Percentiles rank a stretch among this genome's conserved stretches.
Evolutionary conservation across 2,888 invertebrate genomes (phyloP).

Genomic region (Diloba caeruleocephala): DNA sequence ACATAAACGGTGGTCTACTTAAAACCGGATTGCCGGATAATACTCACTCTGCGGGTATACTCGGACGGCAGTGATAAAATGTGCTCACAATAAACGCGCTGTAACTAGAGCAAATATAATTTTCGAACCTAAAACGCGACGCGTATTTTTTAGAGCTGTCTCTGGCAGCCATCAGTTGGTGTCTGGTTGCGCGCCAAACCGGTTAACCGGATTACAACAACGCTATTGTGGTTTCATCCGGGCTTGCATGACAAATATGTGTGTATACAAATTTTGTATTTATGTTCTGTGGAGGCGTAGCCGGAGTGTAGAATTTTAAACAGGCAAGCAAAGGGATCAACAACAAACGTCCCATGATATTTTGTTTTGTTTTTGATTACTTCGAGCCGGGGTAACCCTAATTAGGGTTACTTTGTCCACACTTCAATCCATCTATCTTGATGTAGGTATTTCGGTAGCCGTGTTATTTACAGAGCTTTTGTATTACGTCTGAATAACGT

Average conservation of each 20-base stretch:
- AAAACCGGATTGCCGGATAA: constrained; percentile 56
- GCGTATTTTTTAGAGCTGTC: constrained; percentile 59
- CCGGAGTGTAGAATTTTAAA: constrained; percentile 58
- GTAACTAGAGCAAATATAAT: constrained; percentile 37
- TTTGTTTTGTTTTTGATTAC: constrained; percentile 57
- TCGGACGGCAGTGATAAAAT: constrained; percentile 24
- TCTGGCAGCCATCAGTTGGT: constrained; percentile 63
- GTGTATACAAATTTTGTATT: constrained; percentile 61
- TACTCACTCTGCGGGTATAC: constrained; percentile 44
- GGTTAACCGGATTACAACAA: constrained; percentile 73
- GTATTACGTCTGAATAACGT: constrained; percentile 5
- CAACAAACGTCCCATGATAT: constrained; percentile 40
- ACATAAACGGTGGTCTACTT: constrained; percentile 50
- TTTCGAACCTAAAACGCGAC: constrained; percentile 34
- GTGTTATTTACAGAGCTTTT: constrained; percentile 32
- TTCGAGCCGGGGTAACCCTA: constrained; percentile 31
- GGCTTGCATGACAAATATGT: constrained; percentile 63
- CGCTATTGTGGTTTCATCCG: constrained; percentile 68
- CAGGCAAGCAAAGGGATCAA: constrained; percentile 42
- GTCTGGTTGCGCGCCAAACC: constrained; percentile 69
- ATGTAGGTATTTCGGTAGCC: constrained; percentile 30
- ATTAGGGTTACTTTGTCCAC: constrained; percentile 46
- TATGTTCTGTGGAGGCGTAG: constrained; percentile 44
- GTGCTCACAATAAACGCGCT: constrained; percentile 16
- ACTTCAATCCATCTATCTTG: constrained; percentile 42